Conservation (phyloP, 2,797 vertebrate species). For the Columba guinea region DNA sequence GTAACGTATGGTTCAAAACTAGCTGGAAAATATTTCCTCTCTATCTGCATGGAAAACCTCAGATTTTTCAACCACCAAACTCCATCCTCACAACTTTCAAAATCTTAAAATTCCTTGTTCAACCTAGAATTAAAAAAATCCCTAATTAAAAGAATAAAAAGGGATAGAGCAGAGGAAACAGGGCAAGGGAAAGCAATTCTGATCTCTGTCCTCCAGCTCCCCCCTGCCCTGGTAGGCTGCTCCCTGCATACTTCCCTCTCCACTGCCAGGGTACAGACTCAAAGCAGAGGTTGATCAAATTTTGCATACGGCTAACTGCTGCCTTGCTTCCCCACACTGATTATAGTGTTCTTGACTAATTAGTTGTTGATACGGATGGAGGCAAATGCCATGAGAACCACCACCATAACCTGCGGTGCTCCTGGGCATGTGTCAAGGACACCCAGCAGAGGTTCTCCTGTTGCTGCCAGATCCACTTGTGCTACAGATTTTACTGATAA, state of each 20-base stretch:
- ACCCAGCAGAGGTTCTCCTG: not conserved
- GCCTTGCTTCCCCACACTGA: not conserved
- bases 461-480: not conserved
- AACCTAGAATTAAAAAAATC: not conserved
- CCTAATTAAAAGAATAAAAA: not conserved
- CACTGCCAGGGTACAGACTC: not conserved
- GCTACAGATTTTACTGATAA: not conserved
- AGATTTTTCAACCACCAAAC: not conserved
- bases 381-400: not conserved
- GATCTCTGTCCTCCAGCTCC: not conserved
- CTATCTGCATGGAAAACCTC: not conserved
- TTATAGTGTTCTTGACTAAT: not conserved
- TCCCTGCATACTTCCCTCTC: not conserved
- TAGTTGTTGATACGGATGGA: not conserved
- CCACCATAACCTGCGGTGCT: not conserved
- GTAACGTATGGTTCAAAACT: not conserved
- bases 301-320: not conserved
- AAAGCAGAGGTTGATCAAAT: not conserved
- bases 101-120: not conserved
- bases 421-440: not conserved
- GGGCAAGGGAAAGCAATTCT: too few relatives aligned
- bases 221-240: fast-evolving
- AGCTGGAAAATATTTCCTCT: not conserved
- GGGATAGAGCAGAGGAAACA: too few relatives aligned
- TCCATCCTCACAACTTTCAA: not conserved